Evolutionary conservation across 2,888 invertebrate genomes (phyloP), one percentile per base, ranked within the genome.

Genomic region (Pemphredon lugubris): DNA sequence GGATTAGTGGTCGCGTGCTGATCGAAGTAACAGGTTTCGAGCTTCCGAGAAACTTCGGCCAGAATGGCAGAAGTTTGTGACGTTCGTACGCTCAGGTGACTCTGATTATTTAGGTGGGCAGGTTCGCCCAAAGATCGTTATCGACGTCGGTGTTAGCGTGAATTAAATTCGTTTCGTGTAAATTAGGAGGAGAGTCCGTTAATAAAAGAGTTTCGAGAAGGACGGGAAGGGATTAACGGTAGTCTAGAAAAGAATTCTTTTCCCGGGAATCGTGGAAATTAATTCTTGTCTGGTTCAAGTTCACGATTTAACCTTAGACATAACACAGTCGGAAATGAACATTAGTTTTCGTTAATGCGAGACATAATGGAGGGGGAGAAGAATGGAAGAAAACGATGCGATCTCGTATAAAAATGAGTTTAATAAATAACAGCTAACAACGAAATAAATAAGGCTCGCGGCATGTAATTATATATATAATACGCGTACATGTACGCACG

Each of bases 381-480:
- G n/a, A n/a, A 2, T 13, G 34, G 65, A 78, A 78, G 30, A 34
- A 63, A 59, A 11, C 13, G 9, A 50, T 2, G 26, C 48, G 44
- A 45, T 70, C 58, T 79, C 71, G 81, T 88, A 87, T 83, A 88
- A 88, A 88, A 88, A 88, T 87, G 87, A 67, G 82, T 88, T 88
- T 88, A 88, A 87, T 86, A 86, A 84, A 87, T 87, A 88, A 85
- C 83, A 86, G 74, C 82, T 86, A 83, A 83, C 80, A 85, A 86
- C 79, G 77, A 81, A 84, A 87, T 87, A 87, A 86, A 87, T 87
- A 88, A 85, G 79, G 75, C 68, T 82, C 78, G 74, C 67, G 64
- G 65, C 75, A 73, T 69, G 70, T 75, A 75, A 79, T 74, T 78
- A 76, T 61, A 70, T 63, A 58, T 48, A 69, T 67, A 73, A 76